Evolutionary conservation across 2,113 vertebrate genomes (phyloP).

Genomic region (Opisthocomus hoazin): DNA sequence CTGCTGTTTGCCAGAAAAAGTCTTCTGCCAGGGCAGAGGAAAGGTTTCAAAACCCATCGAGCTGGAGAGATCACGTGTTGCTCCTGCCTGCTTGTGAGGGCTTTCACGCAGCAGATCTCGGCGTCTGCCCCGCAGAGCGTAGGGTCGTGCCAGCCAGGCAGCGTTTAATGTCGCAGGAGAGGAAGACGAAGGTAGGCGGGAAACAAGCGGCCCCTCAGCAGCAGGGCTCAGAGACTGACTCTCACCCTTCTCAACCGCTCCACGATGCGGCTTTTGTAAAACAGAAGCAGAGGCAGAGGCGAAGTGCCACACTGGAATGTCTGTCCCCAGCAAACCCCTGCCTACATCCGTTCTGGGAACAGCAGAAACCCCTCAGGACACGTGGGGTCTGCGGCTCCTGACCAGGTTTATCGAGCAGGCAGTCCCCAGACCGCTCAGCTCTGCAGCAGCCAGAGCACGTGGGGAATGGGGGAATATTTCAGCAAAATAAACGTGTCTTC

Average conservation of each 20-base stretch:
- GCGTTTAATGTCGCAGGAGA: neutral
- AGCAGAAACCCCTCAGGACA: neutral
- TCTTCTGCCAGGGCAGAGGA: neutral
- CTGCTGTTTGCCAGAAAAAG: neutral
- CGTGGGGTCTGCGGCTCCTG: neutral
- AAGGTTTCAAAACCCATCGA: neutral
- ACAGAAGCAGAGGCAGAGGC: neutral
- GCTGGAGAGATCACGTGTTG: neutral
- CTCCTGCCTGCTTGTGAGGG: neutral
- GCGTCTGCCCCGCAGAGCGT: neutral
- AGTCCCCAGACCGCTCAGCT: neutral
- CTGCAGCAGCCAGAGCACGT: fast-evolving
- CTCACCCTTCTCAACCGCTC: neutral
- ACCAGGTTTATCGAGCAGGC: neutral
- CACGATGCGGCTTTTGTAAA: fast-evolving
- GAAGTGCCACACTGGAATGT: neutral
- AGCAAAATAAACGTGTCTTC: neutral
- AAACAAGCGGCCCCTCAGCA: neutral
- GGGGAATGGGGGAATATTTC: neutral
- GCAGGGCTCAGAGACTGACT: fast-evolving
- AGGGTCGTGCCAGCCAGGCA: neutral
- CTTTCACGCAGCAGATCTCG: neutral
- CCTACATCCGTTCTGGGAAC: neutral
- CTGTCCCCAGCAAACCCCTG: neutral
- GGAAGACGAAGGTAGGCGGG: neutral